Evolutionary conservation across 2,113 vertebrate genomes (phyloP).

Genomic region (Apteryx mantelli): DNA sequence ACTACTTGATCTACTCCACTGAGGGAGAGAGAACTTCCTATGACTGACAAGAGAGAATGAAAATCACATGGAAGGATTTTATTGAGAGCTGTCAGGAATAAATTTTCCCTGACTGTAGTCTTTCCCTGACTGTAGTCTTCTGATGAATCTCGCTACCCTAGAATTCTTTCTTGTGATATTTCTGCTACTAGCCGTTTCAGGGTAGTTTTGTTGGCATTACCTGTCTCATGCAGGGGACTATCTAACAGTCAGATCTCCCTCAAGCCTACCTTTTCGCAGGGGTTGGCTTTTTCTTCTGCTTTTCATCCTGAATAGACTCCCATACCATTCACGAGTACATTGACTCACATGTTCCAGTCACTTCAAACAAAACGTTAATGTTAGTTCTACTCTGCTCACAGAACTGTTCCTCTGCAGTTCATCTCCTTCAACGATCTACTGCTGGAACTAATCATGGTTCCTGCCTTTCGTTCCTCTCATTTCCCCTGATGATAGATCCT

Average conservation of each 20-base stretch:
- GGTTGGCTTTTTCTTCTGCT: not conserved
- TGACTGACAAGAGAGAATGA: not conserved
- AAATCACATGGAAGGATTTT: not conserved
- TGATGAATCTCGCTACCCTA: not conserved
- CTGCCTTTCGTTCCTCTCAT: not conserved
- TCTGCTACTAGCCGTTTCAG: not conserved
- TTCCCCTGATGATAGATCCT: not conserved
- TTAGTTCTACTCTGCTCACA: not conserved
- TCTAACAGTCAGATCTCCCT: not conserved
- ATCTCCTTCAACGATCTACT: not conserved
- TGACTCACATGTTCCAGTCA: not conserved
- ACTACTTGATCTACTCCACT: not conserved
- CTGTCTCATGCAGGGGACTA: not conserved
- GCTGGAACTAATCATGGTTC: not conserved
- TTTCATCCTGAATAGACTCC: slow-evolving; percentile 2
- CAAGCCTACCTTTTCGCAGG: not conserved
- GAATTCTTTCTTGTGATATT: not conserved
- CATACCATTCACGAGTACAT: not conserved
- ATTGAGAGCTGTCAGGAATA: not conserved
- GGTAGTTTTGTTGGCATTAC: not conserved
- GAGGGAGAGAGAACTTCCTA: not conserved
- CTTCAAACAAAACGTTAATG: not conserved
- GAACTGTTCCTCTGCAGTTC: not conserved
- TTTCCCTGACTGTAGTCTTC: not conserved
- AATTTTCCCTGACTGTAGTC: not conserved